Evolutionary conservation across 2,888 invertebrate genomes (phyloP), one percentile per base, ranked within the genome.

Genomic region (Pyrrhia umbra): DNA sequence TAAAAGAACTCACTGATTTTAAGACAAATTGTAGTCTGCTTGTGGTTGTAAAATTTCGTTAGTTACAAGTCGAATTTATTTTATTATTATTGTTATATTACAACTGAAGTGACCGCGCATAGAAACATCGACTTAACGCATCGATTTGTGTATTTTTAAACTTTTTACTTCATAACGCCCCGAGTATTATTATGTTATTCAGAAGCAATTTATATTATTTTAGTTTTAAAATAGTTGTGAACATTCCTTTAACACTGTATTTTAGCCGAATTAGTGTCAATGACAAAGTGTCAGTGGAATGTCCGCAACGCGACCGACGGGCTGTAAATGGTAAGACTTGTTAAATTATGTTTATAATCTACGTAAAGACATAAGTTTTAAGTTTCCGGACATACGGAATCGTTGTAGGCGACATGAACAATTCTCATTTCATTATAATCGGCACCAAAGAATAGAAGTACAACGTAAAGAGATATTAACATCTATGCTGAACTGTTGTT

Each of bases 391-490:
- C 64, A 76, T 77, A 65, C 71, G 77, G 74, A 80, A 76, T 78
- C 63, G 80, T 81, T 77, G 76, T 79, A 73, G 74, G 73, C 79
- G 68, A 75, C 66, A 77, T 75, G 74, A 73, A 78, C 73, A 79
- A 76, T 68, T 68, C 56, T 81, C 63, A 63, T 67, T 77, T 79
- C 70, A 68, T 75, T 79, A 42, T 71, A 75, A 73, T 83, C 84
- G 92, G 88, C 93, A 90, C 94, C 94, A 94, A 94, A 94, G 94
- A 93, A 83, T 86, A 73, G 89, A 91, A 85, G 85, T 87, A 85
- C 83, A 87, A 91, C 88, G 86, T 62, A 51, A 68, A 63, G 65
- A 42, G 49, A 65, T 78, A 71, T 51, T 46, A 67, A 69, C 64
- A 71, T 64, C 79, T 64, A 54, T 9, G 71, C 72, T 77, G 56